Evolutionary conservation across 2,888 invertebrate species (phyloP).

Genomic region (Matsumyia berberina): DNA sequence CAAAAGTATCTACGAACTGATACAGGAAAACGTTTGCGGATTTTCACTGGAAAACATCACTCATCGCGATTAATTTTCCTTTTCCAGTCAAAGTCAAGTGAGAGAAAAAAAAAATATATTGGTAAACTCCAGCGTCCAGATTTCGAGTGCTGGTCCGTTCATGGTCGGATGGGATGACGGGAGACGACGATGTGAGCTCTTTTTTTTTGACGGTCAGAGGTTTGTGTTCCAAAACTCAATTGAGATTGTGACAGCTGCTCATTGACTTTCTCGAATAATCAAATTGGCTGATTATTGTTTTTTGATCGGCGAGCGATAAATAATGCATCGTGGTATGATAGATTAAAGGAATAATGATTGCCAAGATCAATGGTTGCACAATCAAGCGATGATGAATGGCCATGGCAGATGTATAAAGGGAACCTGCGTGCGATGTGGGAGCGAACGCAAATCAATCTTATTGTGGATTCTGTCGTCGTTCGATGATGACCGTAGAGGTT

Average conservation of each 20-base stretch:
- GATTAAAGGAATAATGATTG: slow-evolving; percentile 52
- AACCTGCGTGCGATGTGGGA: not conserved
- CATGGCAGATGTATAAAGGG: slow-evolving; percentile 10
- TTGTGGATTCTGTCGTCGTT: not conserved
- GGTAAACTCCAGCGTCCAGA: not conserved
- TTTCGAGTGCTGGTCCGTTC: slow-evolving; percentile 23
- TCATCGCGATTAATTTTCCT: slow-evolving; percentile 52
- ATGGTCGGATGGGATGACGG: slow-evolving; percentile 48
- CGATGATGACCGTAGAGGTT: not conserved
- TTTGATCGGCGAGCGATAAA: slow-evolving; percentile 52
- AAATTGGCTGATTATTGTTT: slow-evolving; percentile 23
- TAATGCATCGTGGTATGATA: slow-evolving; percentile 55
- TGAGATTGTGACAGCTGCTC: not conserved
- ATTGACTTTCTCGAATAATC: slow-evolving; percentile 28
- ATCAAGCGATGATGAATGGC: slow-evolving; percentile 46
- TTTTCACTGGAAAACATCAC: slow-evolving; percentile 61
- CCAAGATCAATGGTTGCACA: slow-evolving; percentile 49
- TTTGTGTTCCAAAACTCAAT: slow-evolving; percentile 16
- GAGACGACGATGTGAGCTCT: not conserved
- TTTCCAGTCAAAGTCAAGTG: slow-evolving; percentile 58
- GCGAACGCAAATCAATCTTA: not conserved
- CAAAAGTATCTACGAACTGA: slow-evolving; percentile 30
- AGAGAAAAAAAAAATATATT: slow-evolving; percentile 26
- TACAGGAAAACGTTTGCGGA: not conserved
- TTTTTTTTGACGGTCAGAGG: slow-evolving; percentile 37